Evolutionary conservation across 2,113 vertebrate species (phyloP), one percentile per base, ranked within the genome.

Genomic region (Myiopsitta monachus): DNA sequence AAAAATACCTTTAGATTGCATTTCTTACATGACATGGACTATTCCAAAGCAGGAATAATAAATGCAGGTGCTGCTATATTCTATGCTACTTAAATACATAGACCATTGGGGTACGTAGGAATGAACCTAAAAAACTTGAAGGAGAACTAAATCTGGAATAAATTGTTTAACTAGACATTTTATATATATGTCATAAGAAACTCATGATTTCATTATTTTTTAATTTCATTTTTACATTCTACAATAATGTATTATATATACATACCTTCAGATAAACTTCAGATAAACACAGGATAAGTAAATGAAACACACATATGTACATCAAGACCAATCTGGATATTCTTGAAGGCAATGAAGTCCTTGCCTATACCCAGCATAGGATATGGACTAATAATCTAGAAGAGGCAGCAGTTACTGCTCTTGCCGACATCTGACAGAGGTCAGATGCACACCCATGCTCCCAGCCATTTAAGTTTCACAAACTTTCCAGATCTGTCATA

Each of bases 31-130:
- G 36, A 91, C 76, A 8, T 26, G 31, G 49, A 69, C 44, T 82
- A 87, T 70, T 87, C 91, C 86, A 91, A 96, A 92, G 47, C 62
- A 77, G n/a, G 63, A 95, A 83, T 67, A 95, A 92, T 67, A 76
- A 95, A 77, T 27, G 57, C 41, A 84, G 21, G 11, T 68, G 63
- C 33, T 76, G 26, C 36, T 91, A 13, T 24, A 36, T 31, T 90
- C 70, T 75, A 46, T 33, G 31, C 39, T 79, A 70, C 49, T 89
- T 90, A 88, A 92, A 72, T 78, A 79, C 38, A 92, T 11, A 47
- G 57, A 24, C 62, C 21, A 28, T 38, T 36, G 46, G 7, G 11
- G 23, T 46, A 61, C 3, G 4, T 23, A 88, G 72, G 72, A 70
- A 87, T 1, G 7, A 77, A 75, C 17, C 31, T 76, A 10, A 57